These are phyloP conservation scores for Aphelinus atriplicis DNA, from an alignment of 1,140 invertebrate species.

Conservation along the genomic window DNA sequence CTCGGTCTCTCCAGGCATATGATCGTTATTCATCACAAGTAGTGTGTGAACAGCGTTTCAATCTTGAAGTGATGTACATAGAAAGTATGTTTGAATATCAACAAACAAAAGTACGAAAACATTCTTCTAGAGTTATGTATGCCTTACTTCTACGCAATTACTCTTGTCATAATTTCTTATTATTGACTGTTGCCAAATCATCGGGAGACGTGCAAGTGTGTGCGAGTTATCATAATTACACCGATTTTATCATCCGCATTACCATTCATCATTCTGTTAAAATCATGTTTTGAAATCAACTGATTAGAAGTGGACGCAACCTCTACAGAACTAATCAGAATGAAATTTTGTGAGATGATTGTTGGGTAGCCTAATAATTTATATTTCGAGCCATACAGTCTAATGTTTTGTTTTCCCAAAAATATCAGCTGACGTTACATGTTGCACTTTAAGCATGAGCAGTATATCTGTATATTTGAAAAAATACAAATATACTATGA, in stretches of 20 bases:
- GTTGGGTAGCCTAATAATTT: too few relatives aligned
- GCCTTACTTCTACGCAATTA: constrained; percentile 24
- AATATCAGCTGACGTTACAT: too few relatives aligned
- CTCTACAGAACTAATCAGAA: too few relatives aligned
- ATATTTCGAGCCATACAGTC: too few relatives aligned
- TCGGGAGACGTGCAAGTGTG: constrained; percentile 37
- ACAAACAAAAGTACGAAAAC: not conserved
- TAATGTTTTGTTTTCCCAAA: too few relatives aligned
- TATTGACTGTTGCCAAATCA: constrained; percentile 37
- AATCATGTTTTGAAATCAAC: too few relatives aligned
- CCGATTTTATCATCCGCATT: constrained; percentile 23
- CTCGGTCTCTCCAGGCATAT: not conserved
- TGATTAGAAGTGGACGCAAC: too few relatives aligned
- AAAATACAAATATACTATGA: too few relatives aligned
- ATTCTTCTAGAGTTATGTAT: constrained; percentile 13
- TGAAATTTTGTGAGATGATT: too few relatives aligned
- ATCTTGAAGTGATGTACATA: constrained; percentile 32
- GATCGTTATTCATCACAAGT: not conserved
- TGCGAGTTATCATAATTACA: constrained; percentile 27
- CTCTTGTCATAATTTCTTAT: constrained; percentile 28
- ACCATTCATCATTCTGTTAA: constrained; percentile 9
- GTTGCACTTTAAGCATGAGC: too few relatives aligned
- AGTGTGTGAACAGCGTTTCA: constrained; percentile 2
- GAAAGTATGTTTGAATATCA: constrained; percentile 7
- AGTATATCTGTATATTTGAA: too few relatives aligned